These are phyloP conservation scores for Trichogramma dendrolimi DNA, from an alignment of 2,888 invertebrate species.

Conservation along the genomic window DNA sequence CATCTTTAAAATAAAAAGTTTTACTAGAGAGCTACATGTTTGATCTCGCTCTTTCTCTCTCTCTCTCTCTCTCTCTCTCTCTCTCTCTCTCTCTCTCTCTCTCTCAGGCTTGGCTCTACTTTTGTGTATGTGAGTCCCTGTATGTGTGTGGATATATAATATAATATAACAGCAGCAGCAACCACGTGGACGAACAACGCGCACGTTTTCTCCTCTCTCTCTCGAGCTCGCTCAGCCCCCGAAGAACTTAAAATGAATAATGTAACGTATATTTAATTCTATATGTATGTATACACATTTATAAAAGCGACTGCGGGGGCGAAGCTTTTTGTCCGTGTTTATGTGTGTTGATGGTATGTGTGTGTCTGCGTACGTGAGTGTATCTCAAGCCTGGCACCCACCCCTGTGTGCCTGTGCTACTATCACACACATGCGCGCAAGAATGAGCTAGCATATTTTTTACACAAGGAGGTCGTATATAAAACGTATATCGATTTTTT, in stretches of 20 bases:
- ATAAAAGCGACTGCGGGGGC: slow-evolving; percentile 16
- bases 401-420: slow-evolving; percentile 26
- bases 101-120: slow-evolving; percentile 5
- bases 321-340: background rate
- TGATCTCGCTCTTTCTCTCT: slow-evolving; percentile 27
- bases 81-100: slow-evolving; percentile 16
- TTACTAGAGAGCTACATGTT: slow-evolving; percentile 34
- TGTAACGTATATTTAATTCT: slow-evolving; percentile 53
- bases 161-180: slow-evolving; percentile 1
- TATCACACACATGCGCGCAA: slow-evolving; percentile 24
- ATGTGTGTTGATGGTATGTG: background rate
- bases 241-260: slow-evolving; percentile 53
- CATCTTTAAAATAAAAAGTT: slow-evolving; percentile 51
- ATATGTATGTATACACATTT: slow-evolving; percentile 39
- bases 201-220: slow-evolving; percentile 6
- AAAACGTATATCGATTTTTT: slow-evolving; percentile 47
- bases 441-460: slow-evolving; percentile 49
- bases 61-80: slow-evolving; percentile 28
- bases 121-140: background rate
- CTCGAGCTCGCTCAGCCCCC: slow-evolving; percentile 11
- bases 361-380: slow-evolving; percentile 14
- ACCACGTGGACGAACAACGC: slow-evolving; percentile 23
- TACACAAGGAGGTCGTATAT: slow-evolving; percentile 42
- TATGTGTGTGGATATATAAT: slow-evolving; percentile 10
- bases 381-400: slow-evolving; percentile 26